phyloP scores from a whole-genome alignment of 2,113 vertebrate genomes.

The Caretta caretta region DNA sequence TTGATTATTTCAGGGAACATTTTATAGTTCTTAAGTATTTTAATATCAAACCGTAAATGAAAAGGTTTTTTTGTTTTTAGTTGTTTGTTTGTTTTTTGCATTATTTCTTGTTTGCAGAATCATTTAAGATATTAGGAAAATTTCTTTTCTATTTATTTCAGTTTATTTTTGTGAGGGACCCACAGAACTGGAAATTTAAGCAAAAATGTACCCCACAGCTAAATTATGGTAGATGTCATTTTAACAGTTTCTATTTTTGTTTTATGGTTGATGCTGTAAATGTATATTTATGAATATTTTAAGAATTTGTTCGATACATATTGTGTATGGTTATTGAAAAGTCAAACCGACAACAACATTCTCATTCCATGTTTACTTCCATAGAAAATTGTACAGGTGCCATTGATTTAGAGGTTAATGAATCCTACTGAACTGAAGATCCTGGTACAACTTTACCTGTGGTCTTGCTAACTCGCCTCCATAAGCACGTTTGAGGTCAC shows the following conservation, averaged over 20 bases:
- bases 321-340: background rate
- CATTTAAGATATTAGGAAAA: background rate
- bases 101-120: background rate
- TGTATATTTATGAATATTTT: background rate
- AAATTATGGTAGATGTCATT: background rate
- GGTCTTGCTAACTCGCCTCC: background rate
- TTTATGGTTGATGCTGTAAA: background rate
- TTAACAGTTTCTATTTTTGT: background rate
- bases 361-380: background rate
- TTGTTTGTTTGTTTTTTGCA: background rate
- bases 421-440: background rate
- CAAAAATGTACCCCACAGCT: background rate
- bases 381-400: background rate
- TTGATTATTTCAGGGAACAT: no score
- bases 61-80: background rate
- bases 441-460: background rate
- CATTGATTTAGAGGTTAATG: background rate
- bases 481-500: fast-evolving
- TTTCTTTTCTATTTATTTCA: background rate
- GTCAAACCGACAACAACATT: background rate
- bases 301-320: background rate
- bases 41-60: background rate
- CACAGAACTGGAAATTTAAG: slow-evolving; percentile 5
- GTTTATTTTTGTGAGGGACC: background rate
- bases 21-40: background rate